A percentile compares a stretch with the other conserved stretches of the same genome.
Evolutionary conservation across 2,888 invertebrate species (phyloP).

Genomic region (Tiphia femorata): DNA sequence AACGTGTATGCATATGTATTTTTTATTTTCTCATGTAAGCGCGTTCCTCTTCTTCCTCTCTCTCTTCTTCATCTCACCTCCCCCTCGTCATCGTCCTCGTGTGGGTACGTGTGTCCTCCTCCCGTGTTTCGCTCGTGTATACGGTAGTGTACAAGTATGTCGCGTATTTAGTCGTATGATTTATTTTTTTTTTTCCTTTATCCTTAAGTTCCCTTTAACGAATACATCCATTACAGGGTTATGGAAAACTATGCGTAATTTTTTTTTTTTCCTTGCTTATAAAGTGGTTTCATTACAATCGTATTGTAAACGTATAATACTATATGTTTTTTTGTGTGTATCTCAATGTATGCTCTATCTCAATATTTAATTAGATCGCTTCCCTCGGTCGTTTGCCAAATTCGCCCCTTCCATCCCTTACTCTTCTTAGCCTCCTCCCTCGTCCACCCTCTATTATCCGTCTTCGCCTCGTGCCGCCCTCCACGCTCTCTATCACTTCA

Average conservation of each 20-base stretch:
- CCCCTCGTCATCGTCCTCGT: neutral
- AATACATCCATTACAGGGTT: conserved; percentile 57
- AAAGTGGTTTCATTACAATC: conserved; percentile 56
- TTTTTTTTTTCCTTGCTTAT: conserved; percentile 46
- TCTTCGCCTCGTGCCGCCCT: neutral
- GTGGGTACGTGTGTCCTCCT: neutral
- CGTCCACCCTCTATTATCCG: neutral
- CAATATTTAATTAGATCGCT: conserved; percentile 28
- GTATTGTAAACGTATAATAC: conserved; percentile 60
- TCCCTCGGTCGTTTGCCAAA: conserved; percentile 9
- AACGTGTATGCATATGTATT: conserved; percentile 19
- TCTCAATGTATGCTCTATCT: conserved; percentile 51
- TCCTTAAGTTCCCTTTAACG: conserved; percentile 51
- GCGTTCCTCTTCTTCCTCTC: neutral
- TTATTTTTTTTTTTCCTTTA: conserved; percentile 29
- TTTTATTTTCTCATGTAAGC: conserved; percentile 4
- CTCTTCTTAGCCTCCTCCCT: conserved; percentile 9
- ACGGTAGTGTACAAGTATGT: neutral
- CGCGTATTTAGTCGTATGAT: conserved; percentile 19
- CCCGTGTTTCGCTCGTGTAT: neutral
- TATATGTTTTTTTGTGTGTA: conserved; percentile 55
- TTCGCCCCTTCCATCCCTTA: neutral
- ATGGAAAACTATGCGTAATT: conserved; percentile 60
- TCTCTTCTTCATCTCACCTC: too few relatives aligned
- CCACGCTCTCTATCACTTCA: neutral